Conservation (phyloP, 2,797 vertebrate genomes). For the Acanthurus leucopareius region DNA sequence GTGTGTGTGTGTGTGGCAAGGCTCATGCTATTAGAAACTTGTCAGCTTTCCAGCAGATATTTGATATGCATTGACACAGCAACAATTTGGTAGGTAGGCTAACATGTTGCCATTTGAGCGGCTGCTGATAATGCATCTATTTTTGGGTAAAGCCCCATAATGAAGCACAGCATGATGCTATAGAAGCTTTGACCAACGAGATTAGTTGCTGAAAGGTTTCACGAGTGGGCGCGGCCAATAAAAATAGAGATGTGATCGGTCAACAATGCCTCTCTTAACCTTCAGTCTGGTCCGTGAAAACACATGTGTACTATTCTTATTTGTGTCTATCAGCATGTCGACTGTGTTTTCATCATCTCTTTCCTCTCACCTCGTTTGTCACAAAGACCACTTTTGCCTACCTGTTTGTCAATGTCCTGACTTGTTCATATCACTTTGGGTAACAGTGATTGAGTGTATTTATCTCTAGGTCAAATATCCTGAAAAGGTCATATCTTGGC, state of each 20-base stretch:
- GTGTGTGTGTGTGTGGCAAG: not conserved
- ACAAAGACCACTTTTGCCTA: not conserved
- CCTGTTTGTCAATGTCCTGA: constrained; percentile 51
- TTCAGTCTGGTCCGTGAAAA: constrained; percentile 42
- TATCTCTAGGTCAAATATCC: constrained; percentile 17
- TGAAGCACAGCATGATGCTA: constrained; percentile 51
- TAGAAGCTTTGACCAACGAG: constrained; percentile 47
- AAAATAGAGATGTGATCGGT: constrained; percentile 77
- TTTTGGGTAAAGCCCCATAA: constrained; percentile 53
- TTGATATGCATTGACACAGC: constrained; percentile 54
- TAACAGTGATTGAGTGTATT: constrained; percentile 23
- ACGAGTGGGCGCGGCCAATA: constrained; percentile 29
- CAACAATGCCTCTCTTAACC: constrained; percentile 78
- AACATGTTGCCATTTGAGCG: constrained; percentile 48
- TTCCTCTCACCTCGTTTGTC: constrained; percentile 25
- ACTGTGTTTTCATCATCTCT: constrained; percentile 25
- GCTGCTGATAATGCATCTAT: constrained; percentile 62
- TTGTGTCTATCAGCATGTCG: constrained; percentile 40
- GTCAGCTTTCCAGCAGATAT: constrained; percentile 59
- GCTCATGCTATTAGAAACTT: constrained; percentile 47
- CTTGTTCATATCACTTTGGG: constrained; percentile 26
- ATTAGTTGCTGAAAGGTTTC: constrained; percentile 62
- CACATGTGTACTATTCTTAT: constrained; percentile 64
- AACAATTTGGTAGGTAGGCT: constrained; percentile 62
- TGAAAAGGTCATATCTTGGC: constrained; percentile 25